Evolutionary conservation across 1,140 invertebrate species (phyloP).

Genomic region (Oncopeltus fasciatus): DNA sequence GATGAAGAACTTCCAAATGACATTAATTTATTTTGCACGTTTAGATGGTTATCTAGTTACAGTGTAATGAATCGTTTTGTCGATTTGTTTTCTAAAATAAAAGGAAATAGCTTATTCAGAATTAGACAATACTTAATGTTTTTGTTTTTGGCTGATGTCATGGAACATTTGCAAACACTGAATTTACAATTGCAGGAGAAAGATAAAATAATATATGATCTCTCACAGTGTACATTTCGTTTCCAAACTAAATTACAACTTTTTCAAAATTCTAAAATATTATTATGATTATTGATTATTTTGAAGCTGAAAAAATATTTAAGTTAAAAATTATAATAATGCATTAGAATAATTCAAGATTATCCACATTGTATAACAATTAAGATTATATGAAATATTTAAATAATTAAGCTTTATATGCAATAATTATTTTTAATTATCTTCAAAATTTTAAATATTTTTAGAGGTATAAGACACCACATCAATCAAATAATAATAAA

Average conservation of each 20-base stretch:
- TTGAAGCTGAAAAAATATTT: too few relatives aligned
- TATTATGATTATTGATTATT: too few relatives aligned
- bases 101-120: neutral
- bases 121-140: neutral
- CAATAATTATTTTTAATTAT: too few relatives aligned
- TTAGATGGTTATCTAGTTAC: slow-evolving; percentile 1
- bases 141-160: slow-evolving; percentile 2
- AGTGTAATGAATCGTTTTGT: neutral
- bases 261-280: too few relatives aligned
- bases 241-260: slow-evolving; percentile 16
- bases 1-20: slow-evolving; percentile 1
- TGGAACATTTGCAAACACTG: slow-evolving; percentile 3
- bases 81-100: neutral
- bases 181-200: slow-evolving; percentile 1
- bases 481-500: too few relatives aligned
- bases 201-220: neutral
- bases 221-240: slow-evolving; percentile 12
- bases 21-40: neutral
- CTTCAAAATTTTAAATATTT: too few relatives aligned
- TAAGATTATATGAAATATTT: too few relatives aligned
- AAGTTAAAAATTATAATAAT: too few relatives aligned
- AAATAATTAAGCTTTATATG: too few relatives aligned
- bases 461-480: too few relatives aligned
- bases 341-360: too few relatives aligned
- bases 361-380: too few relatives aligned